A percentile compares a stretch with the other conserved stretches of the same genome.
phyloP scores from a whole-genome alignment of 2,797 vertebrate species.

The Borostomias antarcticus region DNA sequence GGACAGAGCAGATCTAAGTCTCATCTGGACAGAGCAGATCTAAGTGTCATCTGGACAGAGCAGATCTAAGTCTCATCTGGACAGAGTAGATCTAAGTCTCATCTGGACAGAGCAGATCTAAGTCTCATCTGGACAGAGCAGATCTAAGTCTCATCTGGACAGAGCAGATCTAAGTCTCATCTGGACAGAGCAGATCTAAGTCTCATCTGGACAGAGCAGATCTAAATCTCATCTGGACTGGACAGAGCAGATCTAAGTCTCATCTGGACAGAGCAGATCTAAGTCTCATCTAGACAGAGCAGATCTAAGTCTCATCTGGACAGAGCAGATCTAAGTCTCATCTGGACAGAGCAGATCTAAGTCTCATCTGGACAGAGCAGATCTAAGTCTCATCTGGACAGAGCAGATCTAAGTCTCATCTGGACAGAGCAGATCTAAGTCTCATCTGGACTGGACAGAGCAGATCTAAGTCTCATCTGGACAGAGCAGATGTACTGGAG shows the following conservation, averaged over 20 bases:
- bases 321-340: slow-evolving; percentile 31
- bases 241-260: too few relatives aligned
- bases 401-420: slow-evolving; percentile 49
- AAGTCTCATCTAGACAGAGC: slow-evolving; percentile 19
- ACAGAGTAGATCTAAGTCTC: slow-evolving; percentile 13
- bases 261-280: slow-evolving; percentile 68
- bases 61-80: not conserved
- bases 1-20: not conserved
- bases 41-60: slow-evolving; percentile 22
- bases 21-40: slow-evolving; percentile 66
- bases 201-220: slow-evolving; percentile 15
- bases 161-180: slow-evolving; percentile 44
- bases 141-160: too few relatives aligned
- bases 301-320: not conserved
- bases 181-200: slow-evolving; percentile 63
- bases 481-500: too few relatives aligned
- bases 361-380: slow-evolving; percentile 17
- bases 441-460: slow-evolving; percentile 22
- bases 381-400: too few relatives aligned
- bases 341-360: slow-evolving; percentile 66
- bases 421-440: slow-evolving; percentile 62
- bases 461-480: not conserved
- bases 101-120: slow-evolving; percentile 67
- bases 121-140: slow-evolving; percentile 19
- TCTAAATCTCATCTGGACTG: too few relatives aligned